These are phyloP conservation scores for Pachymerium ferrugineum DNA, from an alignment of 2,888 invertebrate genomes.

Conservation along the genomic window DNA sequence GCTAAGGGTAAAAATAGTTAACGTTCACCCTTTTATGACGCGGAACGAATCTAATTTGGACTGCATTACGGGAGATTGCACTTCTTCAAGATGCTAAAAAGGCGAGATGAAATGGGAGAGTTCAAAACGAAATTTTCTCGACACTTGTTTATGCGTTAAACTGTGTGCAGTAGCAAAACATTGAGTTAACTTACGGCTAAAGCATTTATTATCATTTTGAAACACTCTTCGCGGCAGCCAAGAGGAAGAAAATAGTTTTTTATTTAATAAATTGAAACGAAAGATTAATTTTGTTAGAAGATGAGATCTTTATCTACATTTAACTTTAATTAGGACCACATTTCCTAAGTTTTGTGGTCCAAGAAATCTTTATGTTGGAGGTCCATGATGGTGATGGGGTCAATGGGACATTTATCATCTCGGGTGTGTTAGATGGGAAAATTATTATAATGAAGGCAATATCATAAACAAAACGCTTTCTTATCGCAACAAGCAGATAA, in stretches of 20 bases:
- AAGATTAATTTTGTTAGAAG: too few species aligned
- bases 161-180: too few species aligned
- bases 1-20: slow-evolving; percentile 24
- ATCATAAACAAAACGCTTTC: slow-evolving; percentile 27
- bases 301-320: not conserved
- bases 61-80: slow-evolving; percentile 24
- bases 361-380: slow-evolving; percentile 7
- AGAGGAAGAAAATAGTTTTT: too few species aligned
- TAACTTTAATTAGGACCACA: not conserved
- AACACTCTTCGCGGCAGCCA: too few species aligned
- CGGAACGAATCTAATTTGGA: slow-evolving; percentile 27
- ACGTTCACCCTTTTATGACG: slow-evolving; percentile 27
- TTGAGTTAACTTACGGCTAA: too few species aligned
- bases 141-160: slow-evolving; percentile 5
- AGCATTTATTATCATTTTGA: too few species aligned
- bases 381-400: not conserved
- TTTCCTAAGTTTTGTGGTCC: not conserved
- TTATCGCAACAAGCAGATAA: slow-evolving; percentile 24
- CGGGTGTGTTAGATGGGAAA: slow-evolving; percentile 23
- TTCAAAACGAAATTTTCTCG: slow-evolving; percentile 16
- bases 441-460: slow-evolving; percentile 27
- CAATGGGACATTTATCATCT: slow-evolving; percentile 23
- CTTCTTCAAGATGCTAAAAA: slow-evolving; percentile 21
- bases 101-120: not conserved
- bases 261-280: not conserved